These are phyloP conservation scores for Rhagoletis zephyria DNA, from an alignment of 1,140 invertebrate species.

Conservation along the genomic window DNA sequence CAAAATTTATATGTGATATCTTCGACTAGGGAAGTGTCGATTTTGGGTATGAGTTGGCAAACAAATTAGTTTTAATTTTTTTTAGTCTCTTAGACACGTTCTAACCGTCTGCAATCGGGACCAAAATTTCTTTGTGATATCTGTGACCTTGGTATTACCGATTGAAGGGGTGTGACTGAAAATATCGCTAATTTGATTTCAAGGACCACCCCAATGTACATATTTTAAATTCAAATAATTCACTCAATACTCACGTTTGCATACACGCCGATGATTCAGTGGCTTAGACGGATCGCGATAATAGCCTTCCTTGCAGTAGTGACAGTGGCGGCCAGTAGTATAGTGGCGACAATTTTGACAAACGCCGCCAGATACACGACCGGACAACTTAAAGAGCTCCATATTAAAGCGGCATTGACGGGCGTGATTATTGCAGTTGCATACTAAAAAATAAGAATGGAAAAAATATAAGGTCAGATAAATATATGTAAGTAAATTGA, in stretches of 20 bases:
- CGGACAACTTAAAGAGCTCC: constrained; percentile 97
- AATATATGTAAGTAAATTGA: no score
- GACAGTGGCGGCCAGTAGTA: constrained; percentile 95
- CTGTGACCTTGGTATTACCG: no score
- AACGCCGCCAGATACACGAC: constrained; percentile 93
- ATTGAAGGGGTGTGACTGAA: no score
- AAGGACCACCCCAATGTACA: no score
- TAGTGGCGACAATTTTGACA: constrained; percentile 97
- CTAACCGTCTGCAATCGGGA: no score
- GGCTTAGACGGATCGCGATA: constrained; percentile 93
- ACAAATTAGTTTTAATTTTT: no score
- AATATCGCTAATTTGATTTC: no score
- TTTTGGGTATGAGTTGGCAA: no score
- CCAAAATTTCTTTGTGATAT: no score
- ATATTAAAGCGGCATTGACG: constrained; percentile 97
- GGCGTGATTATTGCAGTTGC: constrained; percentile 98
- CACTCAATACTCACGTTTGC: constrained; percentile 89
- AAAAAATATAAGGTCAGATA: background rate
- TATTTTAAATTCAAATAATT: background rate
- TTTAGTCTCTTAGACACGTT: no score
- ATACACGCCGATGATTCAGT: constrained; percentile 96
- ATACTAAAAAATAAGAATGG: constrained; percentile 79
- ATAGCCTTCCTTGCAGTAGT: constrained; percentile 98
- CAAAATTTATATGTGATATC: no score
- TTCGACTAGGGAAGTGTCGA: no score